phyloP scores from a whole-genome alignment of 2,797 vertebrate genomes.

The Toxotes lorentzi region DNA sequence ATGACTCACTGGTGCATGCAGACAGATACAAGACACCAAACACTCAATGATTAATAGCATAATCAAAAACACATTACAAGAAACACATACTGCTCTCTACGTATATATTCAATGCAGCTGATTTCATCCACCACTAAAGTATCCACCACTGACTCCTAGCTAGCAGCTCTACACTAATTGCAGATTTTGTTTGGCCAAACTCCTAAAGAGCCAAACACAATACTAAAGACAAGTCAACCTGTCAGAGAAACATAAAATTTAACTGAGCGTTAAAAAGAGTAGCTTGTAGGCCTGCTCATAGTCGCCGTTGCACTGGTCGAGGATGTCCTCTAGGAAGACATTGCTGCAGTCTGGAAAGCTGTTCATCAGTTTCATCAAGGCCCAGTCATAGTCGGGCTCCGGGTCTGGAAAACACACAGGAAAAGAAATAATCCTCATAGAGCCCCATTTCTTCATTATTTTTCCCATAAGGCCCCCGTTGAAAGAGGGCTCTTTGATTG shows the following conservation, averaged over 20 bases:
- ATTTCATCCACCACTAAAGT: conserved; percentile 1
- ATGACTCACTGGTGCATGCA: conserved; percentile 68
- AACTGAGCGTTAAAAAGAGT: conserved; percentile 38
- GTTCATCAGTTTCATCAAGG: conserved; percentile 72
- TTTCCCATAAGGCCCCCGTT: conserved; percentile 3
- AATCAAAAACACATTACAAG: conserved; percentile 47
- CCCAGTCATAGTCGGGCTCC: conserved; percentile 62
- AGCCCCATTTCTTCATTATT: neutral
- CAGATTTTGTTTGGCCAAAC: neutral
- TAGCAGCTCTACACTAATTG: neutral
- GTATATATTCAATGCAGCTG: conserved; percentile 15
- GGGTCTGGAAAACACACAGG: conserved; percentile 58
- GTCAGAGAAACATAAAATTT: neutral
- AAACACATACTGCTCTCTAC: conserved; percentile 1
- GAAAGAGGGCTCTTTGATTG: conserved; percentile 18
- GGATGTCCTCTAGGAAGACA: conserved; percentile 76
- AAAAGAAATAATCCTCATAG: conserved; percentile 24
- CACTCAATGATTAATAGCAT: conserved; percentile 43
- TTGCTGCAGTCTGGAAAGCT: conserved; percentile 65
- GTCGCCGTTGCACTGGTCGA: conserved; percentile 74
- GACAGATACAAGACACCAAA: conserved; percentile 59
- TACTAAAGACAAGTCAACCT: neutral
- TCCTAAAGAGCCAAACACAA: neutral
- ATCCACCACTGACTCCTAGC: neutral
- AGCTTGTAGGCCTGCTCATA: conserved; percentile 72